Evolutionary conservation across 2,888 invertebrate genomes (phyloP).

Genomic region (Petrophora chlorosata): DNA sequence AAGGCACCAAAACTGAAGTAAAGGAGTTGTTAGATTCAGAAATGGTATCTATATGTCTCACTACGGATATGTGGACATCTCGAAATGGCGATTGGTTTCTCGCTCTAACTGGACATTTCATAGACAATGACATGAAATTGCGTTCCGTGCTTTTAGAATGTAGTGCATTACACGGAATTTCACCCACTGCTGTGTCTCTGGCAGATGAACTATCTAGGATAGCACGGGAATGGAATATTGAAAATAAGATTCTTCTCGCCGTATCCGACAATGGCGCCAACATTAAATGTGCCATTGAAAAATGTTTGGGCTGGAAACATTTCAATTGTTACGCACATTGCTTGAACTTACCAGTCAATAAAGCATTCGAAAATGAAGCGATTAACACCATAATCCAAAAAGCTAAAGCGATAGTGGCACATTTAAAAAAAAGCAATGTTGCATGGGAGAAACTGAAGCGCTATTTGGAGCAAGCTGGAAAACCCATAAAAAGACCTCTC

Average conservation of each 20-base stretch:
- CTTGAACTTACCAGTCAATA: conserved; percentile 12
- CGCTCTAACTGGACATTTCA: conserved; percentile 7
- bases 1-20: conserved; percentile 5
- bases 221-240: conserved; percentile 7
- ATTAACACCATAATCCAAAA: conserved; percentile 9
- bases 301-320: conserved; percentile 14
- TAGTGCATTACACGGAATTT: neutral
- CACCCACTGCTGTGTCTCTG: conserved; percentile 1
- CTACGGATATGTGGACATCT: conserved; percentile 4
- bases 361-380: conserved; percentile 2
- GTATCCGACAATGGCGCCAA: conserved; percentile 16
- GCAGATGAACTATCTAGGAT: conserved; percentile 5
- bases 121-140: conserved; percentile 5
- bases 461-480: conserved; percentile 9
- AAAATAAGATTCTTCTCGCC: conserved; percentile 7
- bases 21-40: conserved; percentile 1
- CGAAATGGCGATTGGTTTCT: conserved; percentile 5
- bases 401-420: conserved; percentile 11
- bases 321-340: conserved; percentile 13
- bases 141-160: conserved; percentile 8
- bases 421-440: conserved; percentile 14
- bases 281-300: conserved; percentile 12
- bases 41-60: conserved; percentile 2
- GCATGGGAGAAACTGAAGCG: conserved; percentile 17
- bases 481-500: conserved; percentile 6